These are phyloP conservation scores for Trachymyrmex cornetzi DNA, from an alignment of 1,140 invertebrate species.

Conservation along the genomic window DNA sequence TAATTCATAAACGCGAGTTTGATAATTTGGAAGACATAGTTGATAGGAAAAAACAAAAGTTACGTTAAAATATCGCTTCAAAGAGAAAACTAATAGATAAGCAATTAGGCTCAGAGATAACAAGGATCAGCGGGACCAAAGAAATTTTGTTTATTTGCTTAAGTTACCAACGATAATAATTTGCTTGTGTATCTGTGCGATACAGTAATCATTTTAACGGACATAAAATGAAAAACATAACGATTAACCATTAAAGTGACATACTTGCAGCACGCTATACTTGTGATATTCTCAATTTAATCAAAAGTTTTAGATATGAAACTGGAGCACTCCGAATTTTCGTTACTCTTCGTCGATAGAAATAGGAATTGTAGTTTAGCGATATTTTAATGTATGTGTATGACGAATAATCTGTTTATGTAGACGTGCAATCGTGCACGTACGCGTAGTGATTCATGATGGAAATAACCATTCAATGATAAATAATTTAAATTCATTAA, in stretches of 20 bases:
- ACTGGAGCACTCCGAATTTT: slow-evolving; percentile 39
- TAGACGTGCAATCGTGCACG: background rate
- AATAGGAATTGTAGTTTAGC: background rate
- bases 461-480: slow-evolving; percentile 30
- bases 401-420: background rate
- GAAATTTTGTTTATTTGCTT: slow-evolving; percentile 28
- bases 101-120: background rate
- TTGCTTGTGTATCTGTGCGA: background rate
- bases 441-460: slow-evolving; percentile 52
- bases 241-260: slow-evolving; percentile 20
- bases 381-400: background rate
- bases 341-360: background rate
- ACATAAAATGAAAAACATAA: slow-evolving; percentile 10
- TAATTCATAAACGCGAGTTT: background rate
- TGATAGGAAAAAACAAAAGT: slow-evolving; percentile 17
- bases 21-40: background rate
- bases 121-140: background rate
- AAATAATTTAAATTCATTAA: background rate
- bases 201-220: slow-evolving; percentile 47
- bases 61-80: background rate
- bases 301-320: slow-evolving; percentile 33
- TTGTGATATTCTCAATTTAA: slow-evolving; percentile 26
- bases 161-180: slow-evolving; percentile 24
- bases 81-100: slow-evolving; percentile 12
- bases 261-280: background rate